Evolutionary conservation across 1,140 invertebrate genomes (phyloP), one percentile per base, ranked within the genome.

Genomic region (Drosophila mauritiana): DNA sequence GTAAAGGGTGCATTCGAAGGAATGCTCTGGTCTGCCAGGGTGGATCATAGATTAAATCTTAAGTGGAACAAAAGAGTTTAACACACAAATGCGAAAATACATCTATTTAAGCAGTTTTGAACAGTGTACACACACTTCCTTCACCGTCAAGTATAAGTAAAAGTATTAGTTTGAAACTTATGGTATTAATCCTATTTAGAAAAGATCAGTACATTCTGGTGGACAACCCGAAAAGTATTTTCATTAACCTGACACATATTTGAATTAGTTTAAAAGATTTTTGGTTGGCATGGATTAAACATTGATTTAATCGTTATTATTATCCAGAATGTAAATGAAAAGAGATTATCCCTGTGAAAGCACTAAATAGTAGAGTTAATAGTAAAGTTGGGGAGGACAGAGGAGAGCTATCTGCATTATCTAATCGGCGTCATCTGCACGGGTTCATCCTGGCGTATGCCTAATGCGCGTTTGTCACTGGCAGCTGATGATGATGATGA

Each of bases 391-490:
- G 64, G 20, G 42, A 7, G 25, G 20, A 13, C n/a, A 13, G 49
- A 8, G 13, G 13, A 36, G 22, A 69, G 51, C 22, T 56, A 69
- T 68, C 46, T 34, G 31, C 36, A n/a, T 57, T 80, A 76, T 56
- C 72, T 69, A 31, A 48, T 57, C 68, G 27, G 11, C 10, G 25
- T 43, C 48, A 59, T 51, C 70, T 63, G 57, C 34, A 58, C 45
- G 31, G 25, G 69, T 65, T 48, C 65, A 61, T 79, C 78, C 25
- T 46, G 49, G 69, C 78, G 83, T 79, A 86, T 86, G 69, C 49
- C 65, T 52, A 77, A 84, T 52, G 51, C 63, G 57, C 51, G 53
- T 22, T 59, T 76, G 73, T 67, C 64, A 56, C 53, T 51, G 54
- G 53, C 80, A 59, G 75, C 74, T 73, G 58, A 45, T 56, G 78